A percentile compares a stretch with the other conserved stretches of the same genome.
Evolutionary conservation across 2,888 invertebrate species (phyloP).

Genomic region (Reticulitermes lucifugus): DNA sequence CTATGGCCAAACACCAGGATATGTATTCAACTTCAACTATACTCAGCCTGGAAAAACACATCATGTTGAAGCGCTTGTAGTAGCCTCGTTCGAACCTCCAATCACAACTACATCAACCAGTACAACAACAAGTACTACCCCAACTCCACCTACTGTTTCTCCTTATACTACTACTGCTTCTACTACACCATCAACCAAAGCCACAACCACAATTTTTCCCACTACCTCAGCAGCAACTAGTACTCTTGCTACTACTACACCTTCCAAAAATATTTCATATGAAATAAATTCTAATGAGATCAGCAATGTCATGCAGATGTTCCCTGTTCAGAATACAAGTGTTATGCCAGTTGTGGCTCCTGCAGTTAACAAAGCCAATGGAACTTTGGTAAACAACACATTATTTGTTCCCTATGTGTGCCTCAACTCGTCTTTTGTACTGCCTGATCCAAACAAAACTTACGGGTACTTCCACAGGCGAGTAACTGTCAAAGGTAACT

Average conservation of each 20-base stretch:
- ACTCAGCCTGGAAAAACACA: constrained; percentile 70
- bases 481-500: constrained; percentile 76
- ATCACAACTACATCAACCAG: constrained; percentile 62
- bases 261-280: not conserved
- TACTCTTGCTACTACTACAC: constrained; percentile 43
- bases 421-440: constrained; percentile 70
- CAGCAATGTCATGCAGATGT: not conserved
- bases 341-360: constrained; percentile 52
- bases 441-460: constrained; percentile 73
- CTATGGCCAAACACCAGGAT: constrained; percentile 73
- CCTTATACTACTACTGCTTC: constrained; percentile 64
- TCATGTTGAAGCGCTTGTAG: constrained; percentile 76
- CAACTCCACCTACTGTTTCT: constrained; percentile 56
- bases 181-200: constrained; percentile 61
- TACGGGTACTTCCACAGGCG: constrained; percentile 79
- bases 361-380: constrained; percentile 43
- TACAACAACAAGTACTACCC: constrained; percentile 65
- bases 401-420: constrained; percentile 67
- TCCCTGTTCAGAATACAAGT: constrained; percentile 20
- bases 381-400: constrained; percentile 52
- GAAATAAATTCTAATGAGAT: constrained; percentile 13
- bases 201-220: constrained; percentile 56
- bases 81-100: constrained; percentile 75
- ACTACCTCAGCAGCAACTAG: not conserved
- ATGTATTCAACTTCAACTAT: constrained; percentile 74